A percentile compares a stretch with the other conserved stretches of the same genome.
These are phyloP conservation scores for Acrocephalus scirpaceus DNA, from an alignment of 2,797 vertebrate genomes.

Conservation along the genomic window DNA sequence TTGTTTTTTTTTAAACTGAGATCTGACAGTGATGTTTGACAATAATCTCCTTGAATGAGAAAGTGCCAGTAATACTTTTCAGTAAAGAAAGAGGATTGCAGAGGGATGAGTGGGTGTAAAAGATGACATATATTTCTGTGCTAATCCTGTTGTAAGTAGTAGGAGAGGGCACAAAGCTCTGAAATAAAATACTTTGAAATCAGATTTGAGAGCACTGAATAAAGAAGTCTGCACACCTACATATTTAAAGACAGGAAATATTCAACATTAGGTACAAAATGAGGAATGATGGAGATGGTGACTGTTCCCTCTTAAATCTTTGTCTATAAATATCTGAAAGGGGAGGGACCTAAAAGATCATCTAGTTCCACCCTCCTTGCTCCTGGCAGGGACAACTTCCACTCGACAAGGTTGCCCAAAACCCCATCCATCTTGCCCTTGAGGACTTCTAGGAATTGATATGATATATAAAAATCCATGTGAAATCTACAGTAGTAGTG, in stretches of 20 bases:
- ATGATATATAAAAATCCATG: not conserved
- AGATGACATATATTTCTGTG: not conserved
- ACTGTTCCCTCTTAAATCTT: not conserved
- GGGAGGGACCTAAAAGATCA: fast-evolving
- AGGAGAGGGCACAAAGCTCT: not conserved
- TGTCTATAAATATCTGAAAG: not conserved
- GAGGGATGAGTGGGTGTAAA: not conserved
- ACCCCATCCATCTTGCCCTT: not conserved
- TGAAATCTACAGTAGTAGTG: not conserved
- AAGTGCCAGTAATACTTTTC: not conserved
- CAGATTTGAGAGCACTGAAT: not conserved
- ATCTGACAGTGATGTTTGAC: not conserved
- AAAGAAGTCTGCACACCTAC: not conserved
- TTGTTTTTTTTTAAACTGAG: not conserved
- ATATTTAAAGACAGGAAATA: not conserved
- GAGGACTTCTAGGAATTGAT: not conserved
- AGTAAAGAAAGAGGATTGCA: not conserved
- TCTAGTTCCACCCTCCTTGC: not conserved
- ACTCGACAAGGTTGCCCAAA: not conserved
- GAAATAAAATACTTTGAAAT: not conserved
- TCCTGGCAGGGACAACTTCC: not conserved
- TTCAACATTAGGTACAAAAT: not conserved
- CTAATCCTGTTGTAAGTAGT: not conserved
- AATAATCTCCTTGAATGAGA: not conserved
- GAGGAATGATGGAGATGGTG: not conserved